A percentile compares a stretch with the other conserved stretches of the same genome.
phyloP scores from a whole-genome alignment of 2,797 vertebrate genomes.

The Manis javanica region DNA sequence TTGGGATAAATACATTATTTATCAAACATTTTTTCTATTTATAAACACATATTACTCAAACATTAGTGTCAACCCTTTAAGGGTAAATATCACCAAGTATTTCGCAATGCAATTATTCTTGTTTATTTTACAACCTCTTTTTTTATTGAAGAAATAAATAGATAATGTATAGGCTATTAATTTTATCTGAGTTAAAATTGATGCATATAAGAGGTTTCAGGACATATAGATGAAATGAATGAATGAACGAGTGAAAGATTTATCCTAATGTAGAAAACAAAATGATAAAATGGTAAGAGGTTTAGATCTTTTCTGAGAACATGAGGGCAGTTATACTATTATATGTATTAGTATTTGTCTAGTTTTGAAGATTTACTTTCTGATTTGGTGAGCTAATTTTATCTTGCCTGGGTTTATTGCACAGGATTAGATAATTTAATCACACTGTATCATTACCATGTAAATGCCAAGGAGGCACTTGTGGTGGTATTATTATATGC shows the following conservation, averaged over 20 bases:
- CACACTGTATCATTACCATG: neutral
- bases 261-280: neutral
- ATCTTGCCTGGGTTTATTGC: neutral
- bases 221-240: neutral
- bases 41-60: neutral
- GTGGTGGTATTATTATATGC: neutral
- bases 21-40: too few species aligned
- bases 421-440: neutral
- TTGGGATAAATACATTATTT: neutral
- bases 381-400: neutral
- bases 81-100: neutral
- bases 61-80: neutral
- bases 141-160: neutral
- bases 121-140: neutral
- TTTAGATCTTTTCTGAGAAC: neutral
- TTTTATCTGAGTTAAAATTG: neutral
- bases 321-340: neutral
- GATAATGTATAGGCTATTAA: neutral
- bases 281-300: neutral
- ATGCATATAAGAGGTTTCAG: neutral
- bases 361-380: constrained; percentile 12
- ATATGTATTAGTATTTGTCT: neutral
- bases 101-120: neutral
- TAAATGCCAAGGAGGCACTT: neutral
- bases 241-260: neutral